Conservation (phyloP, 2,113 vertebrate genomes). For the Albula goreensis region DNA sequence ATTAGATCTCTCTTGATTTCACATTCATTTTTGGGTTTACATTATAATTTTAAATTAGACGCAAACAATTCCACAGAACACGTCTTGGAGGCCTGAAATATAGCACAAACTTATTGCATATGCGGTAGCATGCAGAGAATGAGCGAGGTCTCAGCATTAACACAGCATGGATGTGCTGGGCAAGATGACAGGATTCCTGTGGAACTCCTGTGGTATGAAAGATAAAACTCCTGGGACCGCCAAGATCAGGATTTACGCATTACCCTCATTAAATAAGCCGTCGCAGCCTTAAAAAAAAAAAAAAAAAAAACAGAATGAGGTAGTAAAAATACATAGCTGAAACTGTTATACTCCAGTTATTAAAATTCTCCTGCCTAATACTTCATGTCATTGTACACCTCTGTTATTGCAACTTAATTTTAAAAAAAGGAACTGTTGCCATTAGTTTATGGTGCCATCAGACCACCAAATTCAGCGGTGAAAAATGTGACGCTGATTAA, state of each 20-base stretch:
- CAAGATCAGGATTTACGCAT: not conserved
- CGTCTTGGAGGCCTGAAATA: not conserved
- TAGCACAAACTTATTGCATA: not conserved
- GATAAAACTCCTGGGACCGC: not conserved
- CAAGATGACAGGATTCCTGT: not conserved
- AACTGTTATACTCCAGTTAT: not conserved
- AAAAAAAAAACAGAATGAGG: not conserved
- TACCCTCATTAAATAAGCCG: not conserved
- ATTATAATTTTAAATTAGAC: not conserved
- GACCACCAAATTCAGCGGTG: not conserved
- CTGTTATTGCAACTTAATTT: not conserved
- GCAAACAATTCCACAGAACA: not conserved
- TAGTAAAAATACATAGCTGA: not conserved
- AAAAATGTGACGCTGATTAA: not conserved
- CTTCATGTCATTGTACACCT: too few relatives aligned
- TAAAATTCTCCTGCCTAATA: too few relatives aligned
- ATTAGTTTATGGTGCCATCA: too few relatives aligned
- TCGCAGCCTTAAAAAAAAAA: not conserved
- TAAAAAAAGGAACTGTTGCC: not conserved
- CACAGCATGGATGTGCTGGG: not conserved
- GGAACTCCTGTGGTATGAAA: not conserved
- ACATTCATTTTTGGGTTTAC: not conserved
- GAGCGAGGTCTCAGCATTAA: not conserved
- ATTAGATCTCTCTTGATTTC: not conserved
- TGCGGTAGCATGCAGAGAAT: not conserved